Evolutionary conservation across 1,140 invertebrate genomes (phyloP).

Genomic region (Eufriesea mexicana): DNA sequence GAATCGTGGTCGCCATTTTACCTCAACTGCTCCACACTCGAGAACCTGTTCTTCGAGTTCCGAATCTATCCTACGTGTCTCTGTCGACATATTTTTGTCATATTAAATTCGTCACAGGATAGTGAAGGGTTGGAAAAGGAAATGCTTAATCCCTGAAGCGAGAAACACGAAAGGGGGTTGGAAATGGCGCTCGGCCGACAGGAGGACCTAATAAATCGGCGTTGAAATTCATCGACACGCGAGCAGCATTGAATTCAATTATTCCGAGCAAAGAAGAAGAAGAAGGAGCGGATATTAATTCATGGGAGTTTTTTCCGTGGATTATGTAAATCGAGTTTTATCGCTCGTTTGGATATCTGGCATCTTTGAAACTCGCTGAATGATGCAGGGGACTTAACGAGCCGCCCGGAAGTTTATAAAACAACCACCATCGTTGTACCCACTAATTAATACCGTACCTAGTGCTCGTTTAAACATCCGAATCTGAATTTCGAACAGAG

Average conservation of each 20-base stretch:
- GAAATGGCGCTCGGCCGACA: not conserved
- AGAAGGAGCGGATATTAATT: constrained; percentile 14
- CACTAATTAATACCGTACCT: not conserved
- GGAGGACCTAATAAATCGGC: constrained; percentile 10
- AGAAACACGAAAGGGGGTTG: not conserved
- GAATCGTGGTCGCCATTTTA: too few relatives aligned
- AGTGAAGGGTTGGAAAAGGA: not conserved
- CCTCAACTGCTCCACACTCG: too few relatives aligned
- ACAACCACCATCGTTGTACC: not conserved
- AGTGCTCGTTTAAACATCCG: not conserved
- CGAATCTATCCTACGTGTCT: too few relatives aligned
- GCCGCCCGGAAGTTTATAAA: not conserved
- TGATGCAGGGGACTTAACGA: not conserved
- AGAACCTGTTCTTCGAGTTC: too few relatives aligned
- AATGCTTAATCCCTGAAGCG: not conserved
- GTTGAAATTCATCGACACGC: constrained; percentile 31
- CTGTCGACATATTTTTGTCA: too few relatives aligned
- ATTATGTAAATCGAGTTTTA: constrained; percentile 25
- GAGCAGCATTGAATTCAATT: constrained; percentile 26
- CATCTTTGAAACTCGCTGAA: not conserved
- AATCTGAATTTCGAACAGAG: too few relatives aligned
- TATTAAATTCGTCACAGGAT: too few relatives aligned
- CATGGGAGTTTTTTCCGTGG: not conserved
- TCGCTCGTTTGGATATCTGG: constrained; percentile 15
- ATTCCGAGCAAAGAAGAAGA: not conserved